Percentiles rank a stretch among this genome's conserved stretches.
Conservation (phyloP, 2,797 vertebrate genomes). For the Sebastes vulpes region DNA sequence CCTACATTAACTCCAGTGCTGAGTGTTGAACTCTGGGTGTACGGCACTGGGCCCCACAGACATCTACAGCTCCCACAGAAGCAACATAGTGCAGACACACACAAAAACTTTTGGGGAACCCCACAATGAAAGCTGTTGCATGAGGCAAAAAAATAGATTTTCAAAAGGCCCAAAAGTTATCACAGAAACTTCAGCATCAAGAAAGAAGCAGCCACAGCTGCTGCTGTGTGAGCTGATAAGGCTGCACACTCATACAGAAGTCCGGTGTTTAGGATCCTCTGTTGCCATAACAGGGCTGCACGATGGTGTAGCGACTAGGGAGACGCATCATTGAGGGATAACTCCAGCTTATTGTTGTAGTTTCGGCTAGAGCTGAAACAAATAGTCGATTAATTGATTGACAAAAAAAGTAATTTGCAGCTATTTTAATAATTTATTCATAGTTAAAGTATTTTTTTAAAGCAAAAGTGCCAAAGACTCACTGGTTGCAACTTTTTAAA, state of each 20-base stretch:
- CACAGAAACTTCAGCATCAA: background rate
- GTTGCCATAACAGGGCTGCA: background rate
- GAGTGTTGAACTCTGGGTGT: conserved; percentile 37
- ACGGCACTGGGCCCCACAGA: conserved; percentile 28
- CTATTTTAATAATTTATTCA: background rate
- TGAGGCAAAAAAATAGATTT: background rate
- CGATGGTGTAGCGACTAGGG: background rate
- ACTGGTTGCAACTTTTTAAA: background rate
- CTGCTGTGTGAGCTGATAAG: background rate
- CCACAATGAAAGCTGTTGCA: background rate
- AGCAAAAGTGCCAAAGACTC: background rate
- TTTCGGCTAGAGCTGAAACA: background rate
- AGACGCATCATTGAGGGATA: background rate
- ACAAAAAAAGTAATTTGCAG: background rate
- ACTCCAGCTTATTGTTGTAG: no score
- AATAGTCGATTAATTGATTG: background rate
- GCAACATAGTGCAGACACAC: background rate
- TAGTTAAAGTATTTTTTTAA: background rate
- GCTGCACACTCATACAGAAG: background rate
- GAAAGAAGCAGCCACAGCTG: background rate
- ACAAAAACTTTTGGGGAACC: background rate
- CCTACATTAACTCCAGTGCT: conserved; percentile 55
- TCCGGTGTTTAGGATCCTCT: background rate
- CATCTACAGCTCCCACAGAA: conserved; percentile 2
- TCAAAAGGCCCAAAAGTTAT: background rate